These are phyloP conservation scores for Hydrotaea cyrtoneurina DNA, from an alignment of 2,888 invertebrate species.

Conservation along the genomic window DNA sequence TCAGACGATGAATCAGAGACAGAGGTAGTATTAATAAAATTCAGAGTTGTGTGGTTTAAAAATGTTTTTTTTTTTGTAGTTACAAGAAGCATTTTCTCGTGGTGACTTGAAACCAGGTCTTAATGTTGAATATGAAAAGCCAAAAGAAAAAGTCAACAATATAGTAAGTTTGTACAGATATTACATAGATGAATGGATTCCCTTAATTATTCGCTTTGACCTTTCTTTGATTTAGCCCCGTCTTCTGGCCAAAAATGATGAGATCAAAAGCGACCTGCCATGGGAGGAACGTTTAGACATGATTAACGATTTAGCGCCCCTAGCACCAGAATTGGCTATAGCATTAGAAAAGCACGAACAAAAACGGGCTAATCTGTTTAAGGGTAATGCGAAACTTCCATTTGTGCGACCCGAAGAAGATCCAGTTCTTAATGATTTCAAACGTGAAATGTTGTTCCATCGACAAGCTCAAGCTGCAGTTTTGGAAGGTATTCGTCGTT, in stretches of 20 bases:
- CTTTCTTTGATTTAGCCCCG: constrained; percentile 72
- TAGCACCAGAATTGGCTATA: constrained; percentile 91
- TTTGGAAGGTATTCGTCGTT: constrained; percentile 87
- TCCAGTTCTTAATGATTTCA: constrained; percentile 94
- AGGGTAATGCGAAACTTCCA: constrained; percentile 87
- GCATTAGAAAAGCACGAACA: constrained; percentile 89
- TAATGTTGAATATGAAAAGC: constrained; percentile 85
- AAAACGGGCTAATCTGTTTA: constrained; percentile 84
- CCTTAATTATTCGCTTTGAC: too few species aligned
- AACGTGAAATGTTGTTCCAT: constrained; percentile 93
- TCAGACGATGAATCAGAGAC: constrained; percentile 78
- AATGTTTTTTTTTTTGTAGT: constrained; percentile 81
- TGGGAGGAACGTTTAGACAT: constrained; percentile 95
- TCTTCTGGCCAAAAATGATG: constrained; percentile 86
- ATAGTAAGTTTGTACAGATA: constrained; percentile 82
- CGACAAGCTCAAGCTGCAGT: constrained; percentile 94
- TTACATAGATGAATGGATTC: too few species aligned
- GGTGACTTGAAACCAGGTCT: constrained; percentile 93
- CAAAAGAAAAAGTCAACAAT: constrained; percentile 86
- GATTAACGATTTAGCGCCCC: constrained; percentile 87
- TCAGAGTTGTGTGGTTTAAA: too few species aligned
- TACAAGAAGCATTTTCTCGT: constrained; percentile 93
- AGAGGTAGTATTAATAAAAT: constrained; percentile 73
- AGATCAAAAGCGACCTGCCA: constrained; percentile 87
- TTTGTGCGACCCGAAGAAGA: constrained; percentile 86